Base-by-base conservation (phyloP, 2,113 vertebrate genomes). In the Chaenocephalus aceratus region DNA sequence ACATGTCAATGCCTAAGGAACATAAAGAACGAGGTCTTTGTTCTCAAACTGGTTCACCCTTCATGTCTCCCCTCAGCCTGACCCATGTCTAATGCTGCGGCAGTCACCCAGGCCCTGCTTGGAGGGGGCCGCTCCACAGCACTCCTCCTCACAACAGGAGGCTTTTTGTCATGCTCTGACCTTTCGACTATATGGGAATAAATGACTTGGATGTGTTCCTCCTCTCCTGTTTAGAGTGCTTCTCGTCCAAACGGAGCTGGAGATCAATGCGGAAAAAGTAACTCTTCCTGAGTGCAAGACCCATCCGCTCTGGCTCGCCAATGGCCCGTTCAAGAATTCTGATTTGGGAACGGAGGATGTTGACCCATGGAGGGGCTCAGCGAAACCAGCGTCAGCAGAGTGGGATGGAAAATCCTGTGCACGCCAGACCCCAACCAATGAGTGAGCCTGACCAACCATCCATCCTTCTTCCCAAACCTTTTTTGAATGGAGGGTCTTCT, bases 151-250 rank as follows among this genome's bases (percentile, higher is more conserved):
- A 83, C 91, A 93, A 90, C 91, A 88, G 92, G 93, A 82, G 89
- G 72, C 63, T 84, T 85, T 91, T 91, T 91, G 92, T 93, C 79
- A 86, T 3, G 52, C 83, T 75, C 80, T 92, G 89, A 93, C 91
- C 92, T 91, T 83, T n/a, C 16, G 77, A 84, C 86, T 86, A 67
- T 85, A 74, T 56, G 72, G 85, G 88, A 89, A 91, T 95, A 94
- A 89, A 94, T 94, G 85, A 86, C 85, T 90, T 88, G 85, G 90
- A 93, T 92, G 93, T 88, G 93, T 92, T 92, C 90, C 82, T 92
- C 88, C 87, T 92, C 88, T 89, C 56, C 49, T 85, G 79, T 90
- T 94, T 83, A 61, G 84, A 86, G 77, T 34, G 77, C 79, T 80
- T 80, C 85, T 77, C 83, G 80, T 86, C 89, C 77, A 80, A 82